Evolutionary conservation across 64 coral and sea anemone genomes (phyloP).

Genomic region (Montipora sp.): DNA sequence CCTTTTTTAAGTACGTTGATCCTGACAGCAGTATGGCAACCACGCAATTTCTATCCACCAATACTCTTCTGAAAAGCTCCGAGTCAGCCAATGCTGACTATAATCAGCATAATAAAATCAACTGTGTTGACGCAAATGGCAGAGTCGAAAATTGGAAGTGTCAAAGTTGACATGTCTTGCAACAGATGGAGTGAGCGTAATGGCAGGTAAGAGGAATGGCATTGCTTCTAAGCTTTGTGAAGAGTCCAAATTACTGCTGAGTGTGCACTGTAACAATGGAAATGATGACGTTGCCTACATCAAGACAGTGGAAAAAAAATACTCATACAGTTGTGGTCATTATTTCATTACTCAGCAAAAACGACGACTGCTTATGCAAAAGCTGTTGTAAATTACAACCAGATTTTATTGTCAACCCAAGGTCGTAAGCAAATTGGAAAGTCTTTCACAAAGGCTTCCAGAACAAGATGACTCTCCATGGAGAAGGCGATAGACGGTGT

Average conservation of each 20-base stretch:
- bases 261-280: neutral
- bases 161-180: neutral
- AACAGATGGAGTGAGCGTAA: slow-evolving; percentile 41
- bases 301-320: too few relatives aligned
- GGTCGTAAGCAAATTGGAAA: too few relatives aligned
- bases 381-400: too few relatives aligned
- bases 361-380: neutral
- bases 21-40: too few relatives aligned
- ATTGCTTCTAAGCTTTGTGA: slow-evolving; percentile 13
- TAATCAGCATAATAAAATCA: neutral
- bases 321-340: too few relatives aligned
- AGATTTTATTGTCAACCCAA: too few relatives aligned
- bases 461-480: slow-evolving; percentile 19
- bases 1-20: too few relatives aligned
- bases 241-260: slow-evolving; percentile 23
- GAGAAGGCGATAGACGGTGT: slow-evolving; percentile 56
- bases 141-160: slow-evolving; percentile 4
- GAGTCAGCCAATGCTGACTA: neutral
- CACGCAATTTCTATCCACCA: slow-evolving; percentile 26
- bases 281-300: too few relatives aligned
- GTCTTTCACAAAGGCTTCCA: too few relatives aligned
- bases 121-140: neutral
- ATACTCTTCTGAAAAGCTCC: slow-evolving; percentile 4
- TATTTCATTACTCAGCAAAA: too few relatives aligned
- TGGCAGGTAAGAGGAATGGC: slow-evolving; percentile 39